A percentile compares a stretch with the other conserved stretches of the same genome.
These are phyloP conservation scores for Microctonus aethiopoides DNA, from an alignment of 2,888 invertebrate genomes.

Conservation along the genomic window DNA sequence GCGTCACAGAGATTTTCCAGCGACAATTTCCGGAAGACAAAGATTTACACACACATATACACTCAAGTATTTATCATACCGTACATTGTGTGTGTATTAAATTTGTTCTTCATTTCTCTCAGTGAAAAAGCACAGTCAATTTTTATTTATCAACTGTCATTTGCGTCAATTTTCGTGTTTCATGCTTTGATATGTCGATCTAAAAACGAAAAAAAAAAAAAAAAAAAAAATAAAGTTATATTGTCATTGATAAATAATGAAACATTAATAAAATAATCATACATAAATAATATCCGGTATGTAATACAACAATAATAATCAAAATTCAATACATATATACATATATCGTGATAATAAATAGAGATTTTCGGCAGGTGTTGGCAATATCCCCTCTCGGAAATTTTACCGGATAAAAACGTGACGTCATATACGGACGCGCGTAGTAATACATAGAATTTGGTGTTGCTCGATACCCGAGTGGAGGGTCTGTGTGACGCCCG, in stretches of 20 bases:
- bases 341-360: background rate
- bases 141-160: constrained; percentile 8
- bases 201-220: background rate
- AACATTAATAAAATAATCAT: background rate
- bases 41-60: background rate
- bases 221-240: constrained; percentile 5
- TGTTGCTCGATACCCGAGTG: constrained; percentile 49
- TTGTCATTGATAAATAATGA: background rate
- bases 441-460: constrained; percentile 54
- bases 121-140: background rate
- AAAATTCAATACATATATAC: background rate
- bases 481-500: constrained; percentile 43
- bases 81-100: background rate
- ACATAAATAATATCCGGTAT: background rate
- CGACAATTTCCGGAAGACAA: background rate
- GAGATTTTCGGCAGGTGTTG: constrained; percentile 16
- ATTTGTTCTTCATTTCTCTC: background rate
- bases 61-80: background rate
- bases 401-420: constrained; percentile 36
- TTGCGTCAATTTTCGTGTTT: background rate
- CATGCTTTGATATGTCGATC: too few species aligned
- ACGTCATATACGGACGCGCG: constrained; percentile 53
- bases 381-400: constrained; percentile 27
- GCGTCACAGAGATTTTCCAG: constrained; percentile 1
- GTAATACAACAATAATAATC: background rate